A percentile compares a stretch with the other conserved stretches of the same genome.
Conservation (phyloP, 2,113 vertebrate species). For the Aldabrachelys gigantea region DNA sequence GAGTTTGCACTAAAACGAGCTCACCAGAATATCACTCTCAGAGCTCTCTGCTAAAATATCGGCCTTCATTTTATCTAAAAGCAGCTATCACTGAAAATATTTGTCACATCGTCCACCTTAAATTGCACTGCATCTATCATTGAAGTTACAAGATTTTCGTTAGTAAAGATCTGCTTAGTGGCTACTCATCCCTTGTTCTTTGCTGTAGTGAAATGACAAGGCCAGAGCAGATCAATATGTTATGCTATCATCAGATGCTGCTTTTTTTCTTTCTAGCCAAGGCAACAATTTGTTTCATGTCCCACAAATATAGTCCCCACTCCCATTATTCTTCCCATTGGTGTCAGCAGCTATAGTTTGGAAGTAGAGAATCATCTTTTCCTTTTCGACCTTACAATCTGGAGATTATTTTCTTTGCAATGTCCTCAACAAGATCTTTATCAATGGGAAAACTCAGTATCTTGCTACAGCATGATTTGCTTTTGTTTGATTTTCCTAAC, state of each 20-base stretch:
- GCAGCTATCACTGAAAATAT: not conserved
- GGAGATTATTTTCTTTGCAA: not conserved
- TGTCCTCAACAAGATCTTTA: not conserved
- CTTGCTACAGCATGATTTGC: not conserved
- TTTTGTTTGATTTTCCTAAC: not conserved
- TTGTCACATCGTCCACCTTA: not conserved
- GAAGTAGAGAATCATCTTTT: not conserved
- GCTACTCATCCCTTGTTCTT: not conserved
- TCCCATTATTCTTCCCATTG: not conserved
- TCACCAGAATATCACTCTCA: not conserved
- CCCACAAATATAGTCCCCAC: not conserved
- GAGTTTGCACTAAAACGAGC: not conserved
- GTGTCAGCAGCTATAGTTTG: not conserved
- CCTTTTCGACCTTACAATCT: not conserved
- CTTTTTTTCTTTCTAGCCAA: not conserved
- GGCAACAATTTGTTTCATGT: not conserved
- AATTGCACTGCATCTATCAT: not conserved
- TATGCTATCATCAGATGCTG: not conserved
- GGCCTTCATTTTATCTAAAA: not conserved
- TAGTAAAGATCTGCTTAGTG: not conserved
- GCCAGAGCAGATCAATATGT: not conserved
- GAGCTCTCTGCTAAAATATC: not conserved
- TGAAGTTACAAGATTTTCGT: not conserved
- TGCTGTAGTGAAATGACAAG: not conserved
- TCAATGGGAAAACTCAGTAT: not conserved